These are phyloP conservation scores for Cyclopterus lumpus DNA, from an alignment of 2,797 vertebrate species.

Conservation along the genomic window DNA sequence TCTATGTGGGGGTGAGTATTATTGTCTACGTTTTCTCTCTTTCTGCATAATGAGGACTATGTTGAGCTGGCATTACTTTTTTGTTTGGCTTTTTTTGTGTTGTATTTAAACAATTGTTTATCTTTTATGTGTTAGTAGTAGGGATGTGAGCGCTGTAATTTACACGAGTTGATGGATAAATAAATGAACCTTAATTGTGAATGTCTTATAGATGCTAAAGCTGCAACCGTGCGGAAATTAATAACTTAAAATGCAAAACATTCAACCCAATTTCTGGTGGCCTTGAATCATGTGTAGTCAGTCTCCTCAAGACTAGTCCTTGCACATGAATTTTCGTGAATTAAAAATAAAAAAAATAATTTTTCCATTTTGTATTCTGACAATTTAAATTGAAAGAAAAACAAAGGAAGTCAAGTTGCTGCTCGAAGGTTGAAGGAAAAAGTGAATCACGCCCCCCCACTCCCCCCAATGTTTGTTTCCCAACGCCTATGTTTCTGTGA, in stretches of 20 bases:
- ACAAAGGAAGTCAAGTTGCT: constrained; percentile 24
- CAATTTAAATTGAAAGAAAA: constrained; percentile 14
- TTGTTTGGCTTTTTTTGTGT: not conserved
- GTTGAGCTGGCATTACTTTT: constrained; percentile 8
- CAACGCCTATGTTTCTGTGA: constrained; percentile 50
- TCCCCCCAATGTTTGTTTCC: constrained; percentile 56
- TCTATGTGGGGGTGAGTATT: not conserved
- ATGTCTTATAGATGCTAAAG: constrained; percentile 3
- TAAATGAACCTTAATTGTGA: not conserved
- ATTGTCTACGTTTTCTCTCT: not conserved
- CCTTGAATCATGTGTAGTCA: not conserved
- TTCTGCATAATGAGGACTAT: not conserved
- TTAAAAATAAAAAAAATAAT: constrained; percentile 12
- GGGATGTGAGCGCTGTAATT: not conserved
- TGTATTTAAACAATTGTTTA: not conserved
- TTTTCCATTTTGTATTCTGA: not conserved
- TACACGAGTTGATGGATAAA: constrained; percentile 7
- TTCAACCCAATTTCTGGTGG: not conserved
- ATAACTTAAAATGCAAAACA: not conserved
- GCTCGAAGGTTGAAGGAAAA: constrained; percentile 16
- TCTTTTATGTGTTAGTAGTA: not conserved
- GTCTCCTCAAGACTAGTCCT: not conserved
- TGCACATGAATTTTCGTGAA: not conserved
- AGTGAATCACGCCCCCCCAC: constrained; percentile 37
- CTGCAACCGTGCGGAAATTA: not conserved